Conservation (phyloP, 1,140 invertebrate species). For the Drosophila neocordata region DNA sequence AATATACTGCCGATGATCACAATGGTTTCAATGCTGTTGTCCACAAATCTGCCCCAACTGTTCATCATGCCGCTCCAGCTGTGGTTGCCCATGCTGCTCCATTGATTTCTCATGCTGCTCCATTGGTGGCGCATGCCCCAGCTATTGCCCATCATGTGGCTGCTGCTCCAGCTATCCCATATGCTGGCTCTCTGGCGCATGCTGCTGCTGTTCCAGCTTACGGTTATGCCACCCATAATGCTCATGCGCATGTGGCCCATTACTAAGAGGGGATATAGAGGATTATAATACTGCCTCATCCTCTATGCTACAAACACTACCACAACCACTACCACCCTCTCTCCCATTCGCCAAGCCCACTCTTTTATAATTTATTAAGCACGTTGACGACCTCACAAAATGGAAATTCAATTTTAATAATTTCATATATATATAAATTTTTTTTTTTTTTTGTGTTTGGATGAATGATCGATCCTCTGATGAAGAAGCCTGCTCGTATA, state of each 20-base stretch:
- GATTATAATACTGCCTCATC: slow-evolving; percentile 11
- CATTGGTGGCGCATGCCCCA: slow-evolving; percentile 56
- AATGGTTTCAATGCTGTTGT: slow-evolving; percentile 85
- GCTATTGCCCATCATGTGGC: slow-evolving; percentile 73
- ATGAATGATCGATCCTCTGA: slow-evolving; percentile 92
- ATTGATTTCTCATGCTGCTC: slow-evolving; percentile 55
- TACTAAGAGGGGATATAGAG: slow-evolving; percentile 51
- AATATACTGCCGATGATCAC: slow-evolving; percentile 89
- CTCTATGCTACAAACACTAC: slow-evolving; percentile 84
- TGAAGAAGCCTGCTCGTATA: slow-evolving; percentile 63
- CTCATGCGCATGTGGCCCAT: slow-evolving; percentile 74
- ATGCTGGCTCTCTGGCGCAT: slow-evolving; percentile 72
- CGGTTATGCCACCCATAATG: slow-evolving; percentile 73
- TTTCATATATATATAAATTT: neutral
- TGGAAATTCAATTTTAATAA: slow-evolving; percentile 93
- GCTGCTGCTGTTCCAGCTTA: slow-evolving; percentile 69
- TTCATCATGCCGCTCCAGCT: slow-evolving; percentile 67
- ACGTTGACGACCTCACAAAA: slow-evolving; percentile 84
- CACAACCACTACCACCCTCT: slow-evolving; percentile 85
- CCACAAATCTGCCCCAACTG: slow-evolving; percentile 82
- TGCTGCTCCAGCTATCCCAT: slow-evolving; percentile 67
- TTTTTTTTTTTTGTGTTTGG: slow-evolving; percentile 12
- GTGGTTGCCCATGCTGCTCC: slow-evolving; percentile 58
- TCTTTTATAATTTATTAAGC: slow-evolving; percentile 95
- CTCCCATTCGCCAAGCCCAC: slow-evolving; percentile 87